These are phyloP conservation scores for Rhombomys opimus DNA, from an alignment of 2,113 vertebrate species.

Conservation along the genomic window DNA sequence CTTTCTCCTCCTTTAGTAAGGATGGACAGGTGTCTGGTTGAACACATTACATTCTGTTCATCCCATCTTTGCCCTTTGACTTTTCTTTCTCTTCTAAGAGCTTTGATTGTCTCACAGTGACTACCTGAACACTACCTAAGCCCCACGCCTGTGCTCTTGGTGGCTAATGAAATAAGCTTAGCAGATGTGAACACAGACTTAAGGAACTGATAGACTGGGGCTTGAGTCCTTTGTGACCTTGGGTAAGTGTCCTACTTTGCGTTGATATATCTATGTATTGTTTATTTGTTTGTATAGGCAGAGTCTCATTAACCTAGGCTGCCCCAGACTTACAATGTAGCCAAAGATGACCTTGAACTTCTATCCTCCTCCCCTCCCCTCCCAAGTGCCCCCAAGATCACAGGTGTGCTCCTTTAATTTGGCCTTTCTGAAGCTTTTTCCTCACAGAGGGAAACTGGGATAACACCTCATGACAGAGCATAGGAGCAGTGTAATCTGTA, in stretches of 20 bases:
- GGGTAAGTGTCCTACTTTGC: not conserved
- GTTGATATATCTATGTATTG: not conserved
- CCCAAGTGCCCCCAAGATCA: not conserved
- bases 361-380: not conserved
- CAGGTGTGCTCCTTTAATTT: not conserved
- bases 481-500: not conserved
- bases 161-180: not conserved
- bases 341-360: not conserved
- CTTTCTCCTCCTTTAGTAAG: not conserved
- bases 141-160: not conserved
- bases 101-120: not conserved
- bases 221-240: not conserved
- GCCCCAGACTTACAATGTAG: not conserved
- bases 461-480: not conserved
- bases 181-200: not conserved
- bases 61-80: not conserved
- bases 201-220: not conserved
- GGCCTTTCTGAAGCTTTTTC: constrained; percentile 4
- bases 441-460: not conserved
- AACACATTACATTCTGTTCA: not conserved
- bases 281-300: not conserved
- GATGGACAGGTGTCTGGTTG: not conserved
- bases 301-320: not conserved
- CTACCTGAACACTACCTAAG: not conserved
- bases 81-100: not conserved